Evolutionary conservation across 2,888 invertebrate genomes (phyloP).

Genomic region (Ectemnius continuus): DNA sequence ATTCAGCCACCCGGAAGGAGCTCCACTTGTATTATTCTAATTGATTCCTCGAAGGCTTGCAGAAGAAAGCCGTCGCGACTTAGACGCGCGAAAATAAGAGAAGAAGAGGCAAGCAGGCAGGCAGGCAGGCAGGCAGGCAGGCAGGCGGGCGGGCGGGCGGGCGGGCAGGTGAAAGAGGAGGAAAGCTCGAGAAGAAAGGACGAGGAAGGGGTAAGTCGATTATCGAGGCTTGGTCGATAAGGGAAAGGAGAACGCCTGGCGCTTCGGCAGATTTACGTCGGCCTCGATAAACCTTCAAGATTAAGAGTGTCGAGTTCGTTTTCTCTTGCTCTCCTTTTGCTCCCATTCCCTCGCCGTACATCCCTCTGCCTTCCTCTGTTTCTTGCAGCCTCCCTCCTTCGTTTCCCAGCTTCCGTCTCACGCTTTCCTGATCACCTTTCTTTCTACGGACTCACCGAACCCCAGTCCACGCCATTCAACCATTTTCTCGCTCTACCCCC

Average conservation of each 20-base stretch:
- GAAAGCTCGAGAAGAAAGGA: constrained; percentile 22
- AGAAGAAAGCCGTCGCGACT: constrained; percentile 13
- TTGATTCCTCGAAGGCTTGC: constrained; percentile 53
- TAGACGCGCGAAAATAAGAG: constrained; percentile 14
- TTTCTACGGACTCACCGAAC: background rate
- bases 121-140: background rate
- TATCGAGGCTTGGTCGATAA: constrained; percentile 65
- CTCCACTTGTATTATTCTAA: constrained; percentile 60
- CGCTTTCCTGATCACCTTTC: constrained; percentile 2
- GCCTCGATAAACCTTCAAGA: constrained; percentile 73
- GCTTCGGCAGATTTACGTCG: constrained; percentile 73
- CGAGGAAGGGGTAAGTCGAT: constrained; percentile 57
- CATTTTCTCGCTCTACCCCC: too few relatives aligned
- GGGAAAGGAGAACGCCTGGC: constrained; percentile 61
- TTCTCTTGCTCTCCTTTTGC: constrained; percentile 28
- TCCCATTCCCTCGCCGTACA: background rate
- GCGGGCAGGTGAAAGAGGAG: constrained; percentile 25
- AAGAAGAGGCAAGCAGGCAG: constrained; percentile 10
- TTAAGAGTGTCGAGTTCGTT: constrained; percentile 66
- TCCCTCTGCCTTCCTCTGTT: background rate
- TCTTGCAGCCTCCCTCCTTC: constrained; percentile 4
- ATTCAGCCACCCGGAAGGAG: constrained; percentile 48
- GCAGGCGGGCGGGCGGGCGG: background rate
- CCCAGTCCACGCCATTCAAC: too few relatives aligned
- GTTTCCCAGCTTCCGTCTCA: constrained; percentile 8